phyloP scores from a whole-genome alignment of 2,797 vertebrate genomes.

The Sebastes trivittatus region DNA sequence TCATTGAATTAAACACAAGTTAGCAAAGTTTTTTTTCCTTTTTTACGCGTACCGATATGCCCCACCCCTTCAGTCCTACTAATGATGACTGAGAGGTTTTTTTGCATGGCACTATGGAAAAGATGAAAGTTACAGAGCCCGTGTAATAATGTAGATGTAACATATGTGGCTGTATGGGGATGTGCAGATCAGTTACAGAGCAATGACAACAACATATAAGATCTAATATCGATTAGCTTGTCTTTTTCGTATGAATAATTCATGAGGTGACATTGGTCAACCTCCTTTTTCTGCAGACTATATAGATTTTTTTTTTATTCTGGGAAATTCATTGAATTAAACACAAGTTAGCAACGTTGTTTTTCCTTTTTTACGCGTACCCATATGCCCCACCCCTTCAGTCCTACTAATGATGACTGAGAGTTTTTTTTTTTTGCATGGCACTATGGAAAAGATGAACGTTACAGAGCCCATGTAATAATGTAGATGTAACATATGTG shows the following conservation, averaged over 20 bases:
- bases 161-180: background rate
- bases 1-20: constrained; percentile 62
- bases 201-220: background rate
- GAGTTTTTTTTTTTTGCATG: constrained; percentile 14
- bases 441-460: constrained; percentile 42
- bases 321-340: constrained; percentile 38
- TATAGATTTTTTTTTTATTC: background rate
- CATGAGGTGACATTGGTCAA: constrained; percentile 16
- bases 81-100: constrained; percentile 63
- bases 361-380: constrained; percentile 69
- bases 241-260: constrained; percentile 48
- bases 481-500: background rate
- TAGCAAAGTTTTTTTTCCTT: constrained; percentile 72
- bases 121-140: constrained; percentile 48
- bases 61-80: constrained; percentile 78
- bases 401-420: constrained; percentile 62
- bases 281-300: background rate
- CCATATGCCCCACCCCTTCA: constrained; percentile 80
- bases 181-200: background rate
- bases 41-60: constrained; percentile 75
- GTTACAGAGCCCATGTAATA: constrained; percentile 7
- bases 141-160: background rate
- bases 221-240: constrained; percentile 31
- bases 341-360: constrained; percentile 74
- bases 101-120: constrained; percentile 33